Base-by-base conservation (phyloP, 2,113 vertebrate genomes). In the Nycticryphes semicollaris region DNA sequence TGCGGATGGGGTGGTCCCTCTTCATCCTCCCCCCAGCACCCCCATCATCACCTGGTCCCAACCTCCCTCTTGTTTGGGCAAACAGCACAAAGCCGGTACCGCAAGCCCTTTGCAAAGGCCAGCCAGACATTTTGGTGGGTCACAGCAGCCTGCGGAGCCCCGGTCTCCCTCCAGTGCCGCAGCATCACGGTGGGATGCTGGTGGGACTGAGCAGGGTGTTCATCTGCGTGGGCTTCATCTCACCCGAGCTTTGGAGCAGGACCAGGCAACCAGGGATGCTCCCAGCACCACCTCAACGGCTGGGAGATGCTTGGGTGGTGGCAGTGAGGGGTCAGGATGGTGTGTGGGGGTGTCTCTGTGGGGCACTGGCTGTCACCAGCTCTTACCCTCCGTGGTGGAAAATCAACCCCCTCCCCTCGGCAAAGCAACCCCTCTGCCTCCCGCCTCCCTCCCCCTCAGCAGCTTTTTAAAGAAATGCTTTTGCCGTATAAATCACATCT, bases 341-440 rank as follows among this genome's bases (percentile, higher is more conserved):
- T 45, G 43, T 17, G 39, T 39, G 3, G 12, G 47, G 47, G 11
- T 7, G 31, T 3, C 14, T 33, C 41, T 37, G 33, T 4, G 4
- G 19, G 20, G 16, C 8, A 7, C 39, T 39, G 23, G 31, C n/a
- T 64, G 39, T 73, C 37, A 1, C 4, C 4, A 2, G 18, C 18
- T 57, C 43, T 50, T 62, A 14, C 25, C 16, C 4, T 60, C 45
- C 4, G 2, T 43, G 9, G 35, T 25, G 1, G 20, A 22, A 20
- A 62, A 12, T 19, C 66, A n/a, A 7, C 23, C 24, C 19, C 3
- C 23, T 2, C 66, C 27, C 1, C 1, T 5, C 0, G 0, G 12
- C 6, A 1, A 45, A 78, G 24, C 0, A 1, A 43, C 9, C 15
- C 53, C 9, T 21, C 53, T 7, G 25, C 77, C 16, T 14, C 35